Conservation (phyloP, 2,888 invertebrate species). For the Litoditis marina region DNA sequence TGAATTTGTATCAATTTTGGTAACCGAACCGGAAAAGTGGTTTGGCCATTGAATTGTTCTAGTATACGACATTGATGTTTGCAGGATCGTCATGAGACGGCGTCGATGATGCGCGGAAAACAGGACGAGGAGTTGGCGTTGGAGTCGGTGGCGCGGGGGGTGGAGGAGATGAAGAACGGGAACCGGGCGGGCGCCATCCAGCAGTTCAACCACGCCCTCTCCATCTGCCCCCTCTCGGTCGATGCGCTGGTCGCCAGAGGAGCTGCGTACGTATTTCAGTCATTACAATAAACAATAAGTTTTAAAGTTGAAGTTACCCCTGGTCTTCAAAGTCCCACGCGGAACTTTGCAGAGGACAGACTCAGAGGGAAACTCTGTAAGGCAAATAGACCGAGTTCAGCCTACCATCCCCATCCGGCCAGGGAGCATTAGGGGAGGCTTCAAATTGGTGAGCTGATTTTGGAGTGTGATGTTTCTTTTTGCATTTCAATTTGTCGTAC, state of each 20-base stretch:
- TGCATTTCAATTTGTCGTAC: background rate
- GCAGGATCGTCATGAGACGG: slow-evolving; percentile 10
- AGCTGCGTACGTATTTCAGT: slow-evolving; percentile 69
- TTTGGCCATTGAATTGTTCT: no score
- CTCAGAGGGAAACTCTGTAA: background rate
- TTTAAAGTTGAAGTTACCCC: background rate
- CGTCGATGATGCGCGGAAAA: slow-evolving; percentile 5
- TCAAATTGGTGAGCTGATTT: no score
- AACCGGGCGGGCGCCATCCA: slow-evolving; percentile 2
- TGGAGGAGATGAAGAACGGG: slow-evolving; percentile 6
- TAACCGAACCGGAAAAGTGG: no score
- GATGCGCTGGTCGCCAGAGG: slow-evolving; percentile 87
- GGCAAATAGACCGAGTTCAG: background rate
- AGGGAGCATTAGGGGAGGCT: no score
- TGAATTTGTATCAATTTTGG: background rate
- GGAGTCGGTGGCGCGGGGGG: slow-evolving; percentile 1
- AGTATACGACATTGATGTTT: no score
- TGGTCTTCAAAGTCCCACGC: background rate
- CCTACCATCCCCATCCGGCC: no score
- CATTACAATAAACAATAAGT: background rate
- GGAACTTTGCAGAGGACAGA: background rate
- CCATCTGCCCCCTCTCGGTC: slow-evolving; percentile 84
- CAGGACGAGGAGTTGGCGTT: slow-evolving; percentile 12
- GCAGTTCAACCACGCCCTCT: slow-evolving; percentile 83
- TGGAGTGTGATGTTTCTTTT: no score